phyloP scores from a whole-genome alignment of 2,888 invertebrate species.

The Orthonychiurus folsomi region DNA sequence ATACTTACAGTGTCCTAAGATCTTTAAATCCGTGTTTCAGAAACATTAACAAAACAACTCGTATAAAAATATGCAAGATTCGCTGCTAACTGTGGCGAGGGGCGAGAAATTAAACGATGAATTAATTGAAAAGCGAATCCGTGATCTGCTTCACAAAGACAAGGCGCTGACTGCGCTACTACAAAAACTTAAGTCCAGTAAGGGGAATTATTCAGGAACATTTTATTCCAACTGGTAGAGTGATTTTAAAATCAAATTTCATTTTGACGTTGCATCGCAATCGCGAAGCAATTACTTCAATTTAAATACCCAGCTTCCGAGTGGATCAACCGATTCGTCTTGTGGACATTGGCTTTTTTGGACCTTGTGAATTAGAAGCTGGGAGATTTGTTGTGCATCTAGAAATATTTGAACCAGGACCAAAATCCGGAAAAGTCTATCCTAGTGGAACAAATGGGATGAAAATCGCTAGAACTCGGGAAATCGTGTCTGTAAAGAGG shows the following conservation, averaged over 20 bases:
- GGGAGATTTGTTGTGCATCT: background rate
- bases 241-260: background rate
- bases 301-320: slow-evolving; percentile 1
- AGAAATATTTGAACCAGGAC: background rate
- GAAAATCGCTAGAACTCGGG: background rate
- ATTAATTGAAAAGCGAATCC: background rate
- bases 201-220: background rate
- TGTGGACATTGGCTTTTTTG: slow-evolving; percentile 1
- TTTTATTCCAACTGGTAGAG: background rate
- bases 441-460: background rate
- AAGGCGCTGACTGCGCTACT: background rate
- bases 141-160: background rate
- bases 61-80: no score
- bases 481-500: background rate
- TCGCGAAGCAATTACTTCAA: no score
- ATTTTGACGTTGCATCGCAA: background rate
- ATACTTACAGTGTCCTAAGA: no score
- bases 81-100: background rate
- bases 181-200: background rate
- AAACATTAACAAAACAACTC: no score
- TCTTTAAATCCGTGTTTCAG: no score
- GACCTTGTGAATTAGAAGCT: background rate
- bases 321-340: background rate
- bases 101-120: background rate
- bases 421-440: background rate